Base-by-base conservation (phyloP, 1,140 invertebrate genomes). In the Lucilia cuprina region DNA sequence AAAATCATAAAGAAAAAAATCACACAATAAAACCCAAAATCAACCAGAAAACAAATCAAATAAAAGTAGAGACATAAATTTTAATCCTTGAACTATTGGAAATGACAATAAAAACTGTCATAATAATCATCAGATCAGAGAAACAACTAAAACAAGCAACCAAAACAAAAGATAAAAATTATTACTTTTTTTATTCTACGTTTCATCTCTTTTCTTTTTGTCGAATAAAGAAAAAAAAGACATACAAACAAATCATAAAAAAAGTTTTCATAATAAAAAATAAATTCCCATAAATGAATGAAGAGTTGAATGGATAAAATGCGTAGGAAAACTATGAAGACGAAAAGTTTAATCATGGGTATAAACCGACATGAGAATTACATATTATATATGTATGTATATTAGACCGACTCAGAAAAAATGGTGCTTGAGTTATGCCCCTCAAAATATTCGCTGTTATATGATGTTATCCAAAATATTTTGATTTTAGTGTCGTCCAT, bases 211-310 rank as follows among this genome's bases (percentile, higher is more conserved):
- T 60, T 60, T 60, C 5, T 60, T 60, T 17, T 60, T 60, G 14
- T 60, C n/a, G 55, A 17, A 78, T 50, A 49, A 80, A 21, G 55
- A 17, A 78, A 50, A 49, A 80, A 21, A 47, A 21, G n/a, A 49
- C 17, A 49, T 49, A 80, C 77, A 80, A 80, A 80, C 77, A 80
- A 80, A 80, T 80, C 77, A 49, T 80, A 80, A 80, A 80, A 80
- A 50, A 41, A 41, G 7, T 41, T 41, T 21, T 80, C 21, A 5
- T 50, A 49, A 80, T 21, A 41, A 60, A 60, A 60, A 60, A 30
- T 30, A 30, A 7, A 70, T 25, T 70, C n/a, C 25, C 8, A 70
- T 50, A 21, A 19, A 80, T 49, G 30, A 77, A 77, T 77, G 74
- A 41, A 35, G 14, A 41, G 41, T 19, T 49, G 47, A 47, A 77